A percentile compares a stretch with the other conserved stretches of the same genome.
These are phyloP conservation scores for Petaurus breviceps DNA, from an alignment of 2,113 vertebrate species.

Conservation along the genomic window DNA sequence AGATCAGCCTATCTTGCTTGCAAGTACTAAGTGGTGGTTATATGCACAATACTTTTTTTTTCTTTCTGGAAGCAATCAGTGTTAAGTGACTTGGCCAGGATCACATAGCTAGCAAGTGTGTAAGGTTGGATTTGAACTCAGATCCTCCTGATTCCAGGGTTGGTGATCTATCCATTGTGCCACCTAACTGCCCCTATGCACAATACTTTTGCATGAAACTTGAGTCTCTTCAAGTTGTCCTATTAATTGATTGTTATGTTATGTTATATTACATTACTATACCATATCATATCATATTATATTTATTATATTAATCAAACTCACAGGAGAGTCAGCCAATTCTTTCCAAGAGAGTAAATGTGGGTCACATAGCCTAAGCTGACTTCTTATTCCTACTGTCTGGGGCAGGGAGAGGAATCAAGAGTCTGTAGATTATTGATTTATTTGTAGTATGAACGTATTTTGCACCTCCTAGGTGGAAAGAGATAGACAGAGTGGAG, in stretches of 20 bases:
- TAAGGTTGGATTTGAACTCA: neutral
- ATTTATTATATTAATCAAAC: too few relatives aligned
- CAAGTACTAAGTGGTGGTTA: neutral
- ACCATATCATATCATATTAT: too few relatives aligned
- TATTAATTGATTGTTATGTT: neutral
- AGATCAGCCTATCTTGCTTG: neutral
- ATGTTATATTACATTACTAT: too few relatives aligned
- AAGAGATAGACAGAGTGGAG: neutral
- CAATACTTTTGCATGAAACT: neutral
- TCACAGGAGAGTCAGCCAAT: neutral
- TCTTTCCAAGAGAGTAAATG: neutral
- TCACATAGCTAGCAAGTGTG: neutral
- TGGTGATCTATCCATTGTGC: neutral
- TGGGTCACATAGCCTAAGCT: neutral
- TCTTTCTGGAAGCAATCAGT: too few relatives aligned
- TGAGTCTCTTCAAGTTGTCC: neutral
- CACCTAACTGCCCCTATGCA: neutral
- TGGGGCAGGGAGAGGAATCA: neutral
- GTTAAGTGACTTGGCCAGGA: too few relatives aligned
- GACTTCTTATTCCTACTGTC: neutral
- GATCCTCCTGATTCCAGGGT: neutral
- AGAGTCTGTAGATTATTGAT: neutral
- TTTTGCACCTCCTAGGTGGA: neutral
- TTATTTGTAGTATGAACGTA: neutral
- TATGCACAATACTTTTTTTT: neutral